Base-by-base conservation (phyloP, 2,113 vertebrate species). In the Egretta garzetta region DNA sequence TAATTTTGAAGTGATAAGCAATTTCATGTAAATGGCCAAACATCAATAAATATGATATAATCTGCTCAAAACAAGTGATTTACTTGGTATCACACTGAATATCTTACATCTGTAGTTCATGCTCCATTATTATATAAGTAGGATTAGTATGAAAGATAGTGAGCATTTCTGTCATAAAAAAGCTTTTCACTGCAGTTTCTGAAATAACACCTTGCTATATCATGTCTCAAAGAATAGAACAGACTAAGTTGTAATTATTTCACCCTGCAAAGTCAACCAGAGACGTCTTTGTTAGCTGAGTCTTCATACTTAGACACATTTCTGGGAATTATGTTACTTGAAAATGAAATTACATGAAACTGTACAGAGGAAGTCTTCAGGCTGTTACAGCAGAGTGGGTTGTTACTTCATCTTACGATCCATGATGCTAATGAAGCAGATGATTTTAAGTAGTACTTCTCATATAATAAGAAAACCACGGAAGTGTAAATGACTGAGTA, bases 91-190 rank as follows among this genome's bases (percentile, higher is more conserved):
- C 13, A 32, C 33, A 41, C 6, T 41, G 50, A 66, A 80, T 62
- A 17, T 63, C 32, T 91, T 58, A n/a, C 10, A 33, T 56, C 37
- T 87, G 52, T 26, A 16, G 18, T 77, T 92, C 22, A 41, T 67
- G 12, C 3, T 92, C 17, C 12, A 9, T 58, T 58, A 35, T 10
- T 67, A 27, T 52, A 32, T 33, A 66, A 20, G 10, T 59, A 60
- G 10, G 20, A 53, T 68, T 80, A 60, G 5, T 62, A 47, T 33
- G 35, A 95, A 95, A 94, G 35, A 58, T 35, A 43, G 50, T 28
- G 19, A 49, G 14, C 9, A 86, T 97, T 97, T 93, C 56, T 80
- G 33, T 82, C 74, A 49, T 47, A 17, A 96, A 94, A 96, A 81
- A 39, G 18, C 11, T 64, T 95, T 72, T 86, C n/a, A 45, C 41